Evolutionary conservation across 1,140 invertebrate genomes (phyloP).

Genomic region (Scaptomyza montana): DNA sequence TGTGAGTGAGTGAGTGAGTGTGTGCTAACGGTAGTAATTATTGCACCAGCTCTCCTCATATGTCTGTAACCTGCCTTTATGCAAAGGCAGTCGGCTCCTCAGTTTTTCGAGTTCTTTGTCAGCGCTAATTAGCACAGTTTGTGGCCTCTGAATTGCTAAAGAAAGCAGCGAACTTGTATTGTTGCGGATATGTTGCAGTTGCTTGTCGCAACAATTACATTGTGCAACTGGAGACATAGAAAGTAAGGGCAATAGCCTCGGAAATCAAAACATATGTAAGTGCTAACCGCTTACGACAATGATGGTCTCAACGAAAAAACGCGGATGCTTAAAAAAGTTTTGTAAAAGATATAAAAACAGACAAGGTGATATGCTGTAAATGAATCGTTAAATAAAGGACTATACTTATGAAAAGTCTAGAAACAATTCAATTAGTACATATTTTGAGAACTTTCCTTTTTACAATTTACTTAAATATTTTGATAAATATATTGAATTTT

Average conservation of each 20-base stretch:
- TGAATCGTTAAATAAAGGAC: too few relatives aligned
- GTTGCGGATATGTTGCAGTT: slow-evolving; percentile 43
- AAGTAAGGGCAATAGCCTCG: slow-evolving; percentile 11
- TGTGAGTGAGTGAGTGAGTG: slow-evolving; percentile 45
- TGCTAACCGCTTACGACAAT: too few relatives aligned
- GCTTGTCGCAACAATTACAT: slow-evolving; percentile 27
- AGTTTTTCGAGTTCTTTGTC: slow-evolving; percentile 56
- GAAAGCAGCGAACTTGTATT: slow-evolving; percentile 20
- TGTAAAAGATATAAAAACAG: too few relatives aligned
- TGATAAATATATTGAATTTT: too few relatives aligned
- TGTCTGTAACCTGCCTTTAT: slow-evolving; percentile 35
- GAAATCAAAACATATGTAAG: not conserved
- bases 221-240: not conserved
- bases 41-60: slow-evolving; percentile 57
- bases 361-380: too few relatives aligned
- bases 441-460: too few relatives aligned
- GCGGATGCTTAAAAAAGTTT: too few relatives aligned
- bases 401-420: too few relatives aligned
- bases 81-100: slow-evolving; percentile 13
- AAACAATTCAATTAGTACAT: too few relatives aligned
- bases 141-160: slow-evolving; percentile 45
- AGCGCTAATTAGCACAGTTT: slow-evolving; percentile 70
- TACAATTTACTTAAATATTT: too few relatives aligned
- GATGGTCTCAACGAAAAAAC: too few relatives aligned
- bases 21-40: slow-evolving; percentile 75